Percentiles rank a stretch among this genome's conserved stretches.
Conservation (phyloP, 1,140 invertebrate species). For the Pseudomyrmex cubaensis region DNA sequence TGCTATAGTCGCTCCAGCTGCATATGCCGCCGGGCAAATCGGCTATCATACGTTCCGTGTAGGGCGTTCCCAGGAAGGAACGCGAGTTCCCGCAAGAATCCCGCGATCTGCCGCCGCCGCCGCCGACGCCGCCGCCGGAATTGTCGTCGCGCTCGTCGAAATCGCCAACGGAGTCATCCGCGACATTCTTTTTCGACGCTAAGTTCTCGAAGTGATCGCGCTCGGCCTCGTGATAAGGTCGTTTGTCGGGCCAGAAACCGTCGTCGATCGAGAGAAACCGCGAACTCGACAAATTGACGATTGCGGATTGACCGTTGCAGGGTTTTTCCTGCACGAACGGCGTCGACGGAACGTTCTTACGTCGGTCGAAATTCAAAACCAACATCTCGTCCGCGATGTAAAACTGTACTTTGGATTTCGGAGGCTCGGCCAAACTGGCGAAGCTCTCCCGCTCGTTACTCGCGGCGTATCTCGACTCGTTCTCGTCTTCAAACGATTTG, state of each 20-base stretch:
- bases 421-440: constrained; percentile 25
- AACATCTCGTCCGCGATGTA: constrained; percentile 81
- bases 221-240: constrained; percentile 88
- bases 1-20: constrained; percentile 93
- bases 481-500: constrained; percentile 43
- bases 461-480: constrained; percentile 13
- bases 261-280: constrained; percentile 82
- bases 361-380: constrained; percentile 71
- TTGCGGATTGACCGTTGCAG: constrained; percentile 2
- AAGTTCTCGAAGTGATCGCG: constrained; percentile 85
- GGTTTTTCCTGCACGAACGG: constrained; percentile 31
- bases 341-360: constrained; percentile 27
- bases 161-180: constrained; percentile 64
- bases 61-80: constrained; percentile 73
- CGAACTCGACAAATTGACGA: constrained; percentile 3
- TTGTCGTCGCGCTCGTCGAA: constrained; percentile 85
- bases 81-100: constrained; percentile 51
- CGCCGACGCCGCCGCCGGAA: constrained; percentile 86
- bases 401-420: constrained; percentile 78
- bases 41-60: constrained; percentile 89
- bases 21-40: constrained; percentile 92
- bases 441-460: constrained; percentile 24
- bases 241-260: constrained; percentile 87
- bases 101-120: constrained; percentile 70
- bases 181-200: constrained; percentile 75